Evolutionary conservation across 2,113 vertebrate genomes (phyloP).

Genomic region (Mus musculus): GRCm39 chr5:6488001-6488500

Average conservation of each 20-base stretch:
- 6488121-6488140: neutral
- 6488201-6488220: neutral
- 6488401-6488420: neutral
- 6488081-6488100: conserved; percentile 34
- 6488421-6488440: neutral
- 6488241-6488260: conserved; percentile 30
- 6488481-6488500: conserved; percentile 32
- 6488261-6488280: neutral
- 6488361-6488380: conserved; percentile 18
- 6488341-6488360: conserved; percentile 9
- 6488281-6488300: neutral
- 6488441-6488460: neutral
- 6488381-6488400: neutral
- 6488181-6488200: neutral
- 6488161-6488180: neutral
- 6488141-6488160: neutral
- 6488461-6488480: neutral
- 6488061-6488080: neutral
- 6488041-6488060: conserved; percentile 34
- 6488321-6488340: neutral
- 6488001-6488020: neutral
- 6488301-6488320: neutral
- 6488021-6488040: neutral
- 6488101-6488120: neutral
- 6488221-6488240: conserved; percentile 27